These are phyloP conservation scores for Hirtodrosophila trivittata DNA, from an alignment of 2,888 invertebrate genomes.

Conservation along the genomic window DNA sequence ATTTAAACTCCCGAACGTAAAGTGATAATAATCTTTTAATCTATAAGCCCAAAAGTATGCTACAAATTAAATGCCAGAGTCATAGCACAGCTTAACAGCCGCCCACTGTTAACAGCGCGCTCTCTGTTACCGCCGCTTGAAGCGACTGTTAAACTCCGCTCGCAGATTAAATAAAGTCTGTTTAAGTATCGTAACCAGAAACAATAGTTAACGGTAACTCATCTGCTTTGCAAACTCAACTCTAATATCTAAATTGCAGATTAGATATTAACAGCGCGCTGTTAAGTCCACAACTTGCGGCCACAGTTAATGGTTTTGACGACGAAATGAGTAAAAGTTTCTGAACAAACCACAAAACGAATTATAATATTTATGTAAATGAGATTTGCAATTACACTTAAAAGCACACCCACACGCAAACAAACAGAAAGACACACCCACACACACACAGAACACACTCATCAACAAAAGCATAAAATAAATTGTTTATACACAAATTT, in stretches of 20 bases:
- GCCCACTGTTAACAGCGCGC: not conserved
- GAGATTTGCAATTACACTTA: conserved; percentile 43
- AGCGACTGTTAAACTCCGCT: too few species aligned
- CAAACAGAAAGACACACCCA: conserved; percentile 1
- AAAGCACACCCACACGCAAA: conserved; percentile 11
- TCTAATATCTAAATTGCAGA: too few species aligned
- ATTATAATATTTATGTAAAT: conserved; percentile 54
- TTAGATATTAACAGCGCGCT: conserved; percentile 1
- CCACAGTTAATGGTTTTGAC: too few species aligned
- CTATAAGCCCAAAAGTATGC: conserved; percentile 44
- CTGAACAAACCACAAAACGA: conserved; percentile 10
- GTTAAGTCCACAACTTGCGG: not conserved
- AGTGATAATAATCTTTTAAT: too few species aligned
- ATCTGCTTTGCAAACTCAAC: too few species aligned
- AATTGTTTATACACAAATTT: conserved; percentile 50
- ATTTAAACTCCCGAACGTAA: too few species aligned
- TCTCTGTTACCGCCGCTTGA: too few species aligned
- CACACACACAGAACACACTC: not conserved
- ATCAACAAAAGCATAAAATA: conserved; percentile 44
- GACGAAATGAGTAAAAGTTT: not conserved
- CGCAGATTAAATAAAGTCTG: too few species aligned
- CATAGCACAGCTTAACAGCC: not conserved
- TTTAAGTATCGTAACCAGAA: too few species aligned
- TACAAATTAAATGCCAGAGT: not conserved
- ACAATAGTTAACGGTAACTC: too few species aligned